Conservation (phyloP, 2,113 vertebrate species). For the Eudorcas thomsonii region DNA sequence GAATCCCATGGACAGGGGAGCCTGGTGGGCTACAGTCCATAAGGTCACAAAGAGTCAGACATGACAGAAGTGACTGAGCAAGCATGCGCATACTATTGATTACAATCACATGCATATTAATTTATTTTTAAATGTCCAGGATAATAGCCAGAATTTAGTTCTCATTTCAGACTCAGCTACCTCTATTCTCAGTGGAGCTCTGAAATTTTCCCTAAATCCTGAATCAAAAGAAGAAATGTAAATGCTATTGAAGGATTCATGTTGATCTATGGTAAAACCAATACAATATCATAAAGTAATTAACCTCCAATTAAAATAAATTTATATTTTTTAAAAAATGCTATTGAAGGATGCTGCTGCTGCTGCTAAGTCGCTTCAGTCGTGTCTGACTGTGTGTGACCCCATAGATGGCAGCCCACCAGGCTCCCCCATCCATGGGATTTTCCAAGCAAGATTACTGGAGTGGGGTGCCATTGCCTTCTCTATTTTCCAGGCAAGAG, state of each 20-base stretch:
- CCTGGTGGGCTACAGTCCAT: background rate
- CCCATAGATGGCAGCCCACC: no score
- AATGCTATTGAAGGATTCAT: background rate
- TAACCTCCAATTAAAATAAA: no score
- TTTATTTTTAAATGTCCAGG: background rate
- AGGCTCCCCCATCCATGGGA: no score
- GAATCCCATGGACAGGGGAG: background rate
- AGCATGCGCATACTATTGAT: background rate
- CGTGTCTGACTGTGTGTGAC: no score
- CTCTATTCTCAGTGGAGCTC: background rate
- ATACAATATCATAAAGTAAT: no score
- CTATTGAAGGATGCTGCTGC: no score
- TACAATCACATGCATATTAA: background rate
- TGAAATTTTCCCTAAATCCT: background rate
- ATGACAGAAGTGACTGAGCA: background rate
- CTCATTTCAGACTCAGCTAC: background rate
- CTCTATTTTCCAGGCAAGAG: no score
- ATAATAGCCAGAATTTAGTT: background rate
- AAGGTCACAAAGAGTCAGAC: background rate
- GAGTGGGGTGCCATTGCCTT: no score
- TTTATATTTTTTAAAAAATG: no score
- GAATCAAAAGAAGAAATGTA: slow-evolving; percentile 20
- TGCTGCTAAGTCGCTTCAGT: no score
- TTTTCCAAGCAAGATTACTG: no score
- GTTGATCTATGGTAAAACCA: no score